Percentiles rank a stretch among this genome's conserved stretches.
Conservation (phyloP, 2,797 vertebrate species). For the Mormyrops attenuatus region DNA sequence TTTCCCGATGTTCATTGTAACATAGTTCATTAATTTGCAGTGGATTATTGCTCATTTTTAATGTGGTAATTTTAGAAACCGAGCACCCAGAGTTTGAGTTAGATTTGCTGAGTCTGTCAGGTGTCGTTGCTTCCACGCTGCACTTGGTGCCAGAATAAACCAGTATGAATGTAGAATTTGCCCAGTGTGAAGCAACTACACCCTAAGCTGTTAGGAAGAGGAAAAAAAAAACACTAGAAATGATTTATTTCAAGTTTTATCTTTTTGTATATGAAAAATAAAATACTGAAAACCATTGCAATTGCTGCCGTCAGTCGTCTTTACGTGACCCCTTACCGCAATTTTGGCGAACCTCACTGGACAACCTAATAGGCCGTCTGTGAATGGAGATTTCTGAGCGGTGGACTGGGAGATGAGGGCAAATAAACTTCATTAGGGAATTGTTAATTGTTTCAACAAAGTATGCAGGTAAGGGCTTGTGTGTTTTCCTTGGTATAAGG, state of each 20-base stretch:
- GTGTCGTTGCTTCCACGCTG: conserved; percentile 69
- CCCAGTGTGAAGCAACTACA: conserved; percentile 66
- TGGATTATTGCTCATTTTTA: conserved; percentile 80
- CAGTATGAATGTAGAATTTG: conserved; percentile 85
- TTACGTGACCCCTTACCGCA: background rate
- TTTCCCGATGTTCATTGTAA: conserved; percentile 74
- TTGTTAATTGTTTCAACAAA: background rate
- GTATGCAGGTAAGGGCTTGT: background rate
- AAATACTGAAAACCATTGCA: conserved; percentile 51
- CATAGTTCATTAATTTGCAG: conserved; percentile 75
- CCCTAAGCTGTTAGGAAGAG: conserved; percentile 63
- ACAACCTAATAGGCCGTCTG: background rate
- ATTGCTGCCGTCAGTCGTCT: background rate
- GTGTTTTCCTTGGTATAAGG: background rate
- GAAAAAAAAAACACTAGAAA: conserved; percentile 62
- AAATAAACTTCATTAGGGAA: background rate
- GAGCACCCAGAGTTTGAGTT: conserved; percentile 72
- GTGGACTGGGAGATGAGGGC: background rate
- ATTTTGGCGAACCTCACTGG: background rate
- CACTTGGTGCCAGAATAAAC: conserved; percentile 77
- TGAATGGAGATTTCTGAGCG: background rate
- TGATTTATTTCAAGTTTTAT: conserved; percentile 81
- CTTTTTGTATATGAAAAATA: conserved; percentile 95
- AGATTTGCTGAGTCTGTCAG: conserved; percentile 68
- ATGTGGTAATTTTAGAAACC: conserved; percentile 83